Percentiles rank a stretch among this genome's conserved stretches.
phyloP scores from a whole-genome alignment of 2,113 vertebrate genomes.

The Zapus hudsonius region DNA sequence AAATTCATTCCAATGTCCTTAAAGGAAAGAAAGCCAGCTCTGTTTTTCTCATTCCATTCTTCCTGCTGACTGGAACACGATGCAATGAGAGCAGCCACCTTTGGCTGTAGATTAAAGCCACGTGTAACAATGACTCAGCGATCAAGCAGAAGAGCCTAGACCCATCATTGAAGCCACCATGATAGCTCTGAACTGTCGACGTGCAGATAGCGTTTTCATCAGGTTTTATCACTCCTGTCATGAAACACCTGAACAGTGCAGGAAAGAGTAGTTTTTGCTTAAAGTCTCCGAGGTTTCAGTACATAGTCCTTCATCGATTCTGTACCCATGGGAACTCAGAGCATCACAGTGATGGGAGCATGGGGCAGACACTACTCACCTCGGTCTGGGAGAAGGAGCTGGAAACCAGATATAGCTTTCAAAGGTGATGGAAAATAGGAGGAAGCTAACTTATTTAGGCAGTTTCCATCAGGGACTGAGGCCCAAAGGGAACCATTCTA shows the following conservation, averaged over 20 bases:
- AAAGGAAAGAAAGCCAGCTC: neutral
- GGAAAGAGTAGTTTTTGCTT: neutral
- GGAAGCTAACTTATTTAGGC: no score
- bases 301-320: neutral
- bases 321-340: neutral
- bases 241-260: neutral
- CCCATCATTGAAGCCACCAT: neutral
- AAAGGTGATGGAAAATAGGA: no score
- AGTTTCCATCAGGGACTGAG: no score
- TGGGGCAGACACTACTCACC: no score
- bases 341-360: no score
- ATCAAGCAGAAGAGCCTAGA: neutral
- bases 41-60: neutral
- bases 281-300: neutral
- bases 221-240: neutral
- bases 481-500: no score
- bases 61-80: neutral
- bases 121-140: neutral
- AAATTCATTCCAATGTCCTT: constrained; percentile 24
- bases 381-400: neutral
- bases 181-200: neutral
- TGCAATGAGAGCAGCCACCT: neutral
- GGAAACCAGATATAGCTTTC: no score
- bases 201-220: neutral
- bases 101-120: neutral